A percentile compares a stretch with the other conserved stretches of the same genome.
These are phyloP conservation scores for Cheilosia scutellata DNA, from an alignment of 2,888 invertebrate species.

Conservation along the genomic window DNA sequence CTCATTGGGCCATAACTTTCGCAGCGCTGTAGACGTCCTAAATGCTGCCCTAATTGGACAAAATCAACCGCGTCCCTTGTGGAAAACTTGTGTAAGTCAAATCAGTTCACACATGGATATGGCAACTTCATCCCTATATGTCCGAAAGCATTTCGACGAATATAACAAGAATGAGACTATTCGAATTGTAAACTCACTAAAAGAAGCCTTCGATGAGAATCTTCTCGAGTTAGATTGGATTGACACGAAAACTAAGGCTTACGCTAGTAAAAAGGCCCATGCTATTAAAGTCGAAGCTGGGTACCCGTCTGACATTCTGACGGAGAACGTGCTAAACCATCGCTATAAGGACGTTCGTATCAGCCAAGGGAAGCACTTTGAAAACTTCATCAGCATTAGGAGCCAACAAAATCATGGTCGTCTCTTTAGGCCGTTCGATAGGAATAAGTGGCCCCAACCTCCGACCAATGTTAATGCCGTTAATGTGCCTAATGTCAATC, in stretches of 20 bases:
- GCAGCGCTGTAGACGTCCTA: conserved; percentile 54
- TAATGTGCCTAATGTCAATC: conserved; percentile 89
- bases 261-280: conserved; percentile 94
- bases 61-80: conserved; percentile 92
- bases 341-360: conserved; percentile 90
- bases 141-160: conserved; percentile 86
- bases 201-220: conserved; percentile 93
- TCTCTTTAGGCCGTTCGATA: conserved; percentile 87
- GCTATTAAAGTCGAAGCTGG: conserved; percentile 96
- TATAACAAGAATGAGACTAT: conserved; percentile 87
- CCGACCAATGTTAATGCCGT: conserved; percentile 95
- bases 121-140: conserved; percentile 85
- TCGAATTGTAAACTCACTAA: conserved; percentile 93
- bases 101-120: conserved; percentile 94
- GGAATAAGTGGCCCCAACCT: conserved; percentile 92
- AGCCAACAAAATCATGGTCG: conserved; percentile 89
- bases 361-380: conserved; percentile 89
- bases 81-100: conserved; percentile 94
- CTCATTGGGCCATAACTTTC: conserved; percentile 59
- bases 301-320: conserved; percentile 94
- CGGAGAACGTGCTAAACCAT: conserved; percentile 90
- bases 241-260: conserved; percentile 92
- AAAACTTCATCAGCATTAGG: conserved; percentile 91
- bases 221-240: conserved; percentile 94
- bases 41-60: conserved; percentile 92